Base-by-base conservation (phyloP, 2,888 invertebrate genomes). In the Caenorhabditis sp. region DNA sequence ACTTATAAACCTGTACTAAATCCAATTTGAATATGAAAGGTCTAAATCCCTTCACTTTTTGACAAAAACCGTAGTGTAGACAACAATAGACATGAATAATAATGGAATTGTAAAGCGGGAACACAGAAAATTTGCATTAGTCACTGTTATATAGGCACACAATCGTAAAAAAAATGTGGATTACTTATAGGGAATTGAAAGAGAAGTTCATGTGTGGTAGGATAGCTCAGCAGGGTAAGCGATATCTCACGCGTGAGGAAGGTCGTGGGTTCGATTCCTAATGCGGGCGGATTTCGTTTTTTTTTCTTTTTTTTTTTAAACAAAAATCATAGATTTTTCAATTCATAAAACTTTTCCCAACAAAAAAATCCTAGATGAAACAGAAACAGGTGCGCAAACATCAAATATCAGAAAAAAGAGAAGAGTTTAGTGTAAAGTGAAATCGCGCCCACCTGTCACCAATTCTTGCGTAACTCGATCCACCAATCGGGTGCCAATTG, bases 391-490 rank as follows among this genome's bases (percentile, higher is more conserved):
- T 54, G 38, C 27, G 31, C 38, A 58, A 26, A 58, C n/a, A 58
- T 26, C 58, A 27, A 58, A 27, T 36, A 10, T n/a, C 31, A 31
- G 31, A 31, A 50, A 23, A 52, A 52, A 21, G 3, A 36, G 49
- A 25, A 60, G 7, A 21, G 5, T 60, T 14, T 0, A 20, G 60
- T 57, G 50, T 25, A 50, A 59, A n/a, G n/a, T 36, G 67, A 54
- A 63, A 49, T 14, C 53, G 53, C n/a, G 63, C 68, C 43, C 56
- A 73, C 73, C 73, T 73, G 60, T 73, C 73, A 50, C 73, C 73
- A 36, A 73, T 66, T 60, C 73, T 67, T 57, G 73, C 68, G 63
- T 66, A 69, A 38, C 73, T 73, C 52, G 73, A 69, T 53, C 27
- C 58, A 26, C 73, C 73, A 53, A 73, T 73, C 53, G 57, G 60